phyloP scores from a whole-genome alignment of 2,888 invertebrate species.

The Catocala sponsa region DNA sequence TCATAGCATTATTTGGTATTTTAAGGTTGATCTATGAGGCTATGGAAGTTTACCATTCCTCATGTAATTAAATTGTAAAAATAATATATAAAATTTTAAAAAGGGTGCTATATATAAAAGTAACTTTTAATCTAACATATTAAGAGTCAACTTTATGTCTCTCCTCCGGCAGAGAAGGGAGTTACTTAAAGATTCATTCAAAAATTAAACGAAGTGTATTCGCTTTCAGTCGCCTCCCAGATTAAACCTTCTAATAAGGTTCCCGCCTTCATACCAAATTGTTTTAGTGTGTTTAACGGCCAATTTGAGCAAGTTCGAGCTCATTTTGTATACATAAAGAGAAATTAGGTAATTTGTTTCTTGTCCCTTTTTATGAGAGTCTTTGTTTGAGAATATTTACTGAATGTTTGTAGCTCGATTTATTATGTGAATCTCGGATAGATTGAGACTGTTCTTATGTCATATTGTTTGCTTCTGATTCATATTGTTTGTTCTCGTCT shows the following conservation, averaged over 20 bases:
- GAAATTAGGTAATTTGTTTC: constrained; percentile 81
- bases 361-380: constrained; percentile 67
- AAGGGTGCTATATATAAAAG: not conserved
- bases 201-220: constrained; percentile 70
- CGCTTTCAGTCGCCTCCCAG: constrained; percentile 62
- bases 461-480: constrained; percentile 38
- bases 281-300: constrained; percentile 78
- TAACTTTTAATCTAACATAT: not conserved
- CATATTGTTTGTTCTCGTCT: constrained; percentile 25
- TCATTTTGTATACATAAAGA: constrained; percentile 78
- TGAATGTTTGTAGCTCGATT: constrained; percentile 56
- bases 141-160: constrained; percentile 15
- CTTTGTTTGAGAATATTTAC: constrained; percentile 66
- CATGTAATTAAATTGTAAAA: too few species aligned
- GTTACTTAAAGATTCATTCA: constrained; percentile 65
- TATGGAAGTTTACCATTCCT: too few species aligned
- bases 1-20: too few species aligned
- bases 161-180: constrained; percentile 38
- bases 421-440: constrained; percentile 56
- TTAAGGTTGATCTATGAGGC: too few species aligned
- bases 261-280: constrained; percentile 71
- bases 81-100: too few species aligned
- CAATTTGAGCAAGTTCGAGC: constrained; percentile 75
- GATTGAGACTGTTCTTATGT: constrained; percentile 50
- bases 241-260: constrained; percentile 78